A percentile compares a stretch with the other conserved stretches of the same genome.
These are phyloP conservation scores for Trichonephila clavipes DNA, from an alignment of 1,140 invertebrate species.

Conservation along the genomic window DNA sequence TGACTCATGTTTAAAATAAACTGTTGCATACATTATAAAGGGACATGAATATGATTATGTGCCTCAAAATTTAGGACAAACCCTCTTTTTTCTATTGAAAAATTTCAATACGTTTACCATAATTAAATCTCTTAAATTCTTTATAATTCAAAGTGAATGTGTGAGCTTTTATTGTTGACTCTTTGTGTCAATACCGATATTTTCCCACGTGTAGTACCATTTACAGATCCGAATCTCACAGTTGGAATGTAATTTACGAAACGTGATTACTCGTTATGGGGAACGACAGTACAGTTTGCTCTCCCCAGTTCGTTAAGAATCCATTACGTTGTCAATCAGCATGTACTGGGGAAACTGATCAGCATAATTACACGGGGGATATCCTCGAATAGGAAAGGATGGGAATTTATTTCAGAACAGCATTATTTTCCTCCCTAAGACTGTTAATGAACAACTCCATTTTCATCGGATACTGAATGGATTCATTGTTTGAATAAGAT, in stretches of 20 bases:
- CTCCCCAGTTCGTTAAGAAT: background rate
- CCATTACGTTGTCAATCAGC: conserved; percentile 42
- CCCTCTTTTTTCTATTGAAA: too few species aligned
- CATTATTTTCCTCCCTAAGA: background rate
- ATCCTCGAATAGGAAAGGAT: background rate
- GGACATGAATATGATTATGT: too few species aligned
- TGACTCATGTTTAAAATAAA: too few species aligned
- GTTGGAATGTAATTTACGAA: background rate
- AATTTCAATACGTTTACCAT: too few species aligned
- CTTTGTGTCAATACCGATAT: background rate
- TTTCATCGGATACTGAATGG: background rate
- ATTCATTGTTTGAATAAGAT: background rate
- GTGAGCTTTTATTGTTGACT: background rate
- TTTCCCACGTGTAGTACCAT: background rate
- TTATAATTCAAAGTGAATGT: too few species aligned
- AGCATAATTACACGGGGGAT: conserved; percentile 22
- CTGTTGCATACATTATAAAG: too few species aligned
- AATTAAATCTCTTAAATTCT: too few species aligned
- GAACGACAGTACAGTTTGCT: background rate
- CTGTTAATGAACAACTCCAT: background rate
- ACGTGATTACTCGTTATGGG: conserved; percentile 2
- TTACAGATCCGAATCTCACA: background rate
- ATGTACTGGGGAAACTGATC: conserved; percentile 16
- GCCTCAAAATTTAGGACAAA: too few species aligned
- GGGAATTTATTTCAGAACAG: background rate